These are phyloP conservation scores for Galendromus occidentalis DNA, from an alignment of 1,140 invertebrate genomes.

Conservation along the genomic window DNA sequence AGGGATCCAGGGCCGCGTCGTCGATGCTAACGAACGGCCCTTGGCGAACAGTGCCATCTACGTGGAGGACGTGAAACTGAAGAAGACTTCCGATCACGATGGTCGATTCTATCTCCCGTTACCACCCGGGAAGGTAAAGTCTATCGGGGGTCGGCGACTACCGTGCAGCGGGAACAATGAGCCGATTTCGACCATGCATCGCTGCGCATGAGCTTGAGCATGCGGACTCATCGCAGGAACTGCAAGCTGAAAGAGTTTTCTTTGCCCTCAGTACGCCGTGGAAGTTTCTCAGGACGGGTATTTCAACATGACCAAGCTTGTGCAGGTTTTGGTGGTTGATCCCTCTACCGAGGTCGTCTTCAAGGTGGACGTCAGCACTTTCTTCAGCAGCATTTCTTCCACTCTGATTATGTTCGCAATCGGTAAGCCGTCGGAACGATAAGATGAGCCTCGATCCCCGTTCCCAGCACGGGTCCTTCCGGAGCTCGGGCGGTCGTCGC, in stretches of 20 bases:
- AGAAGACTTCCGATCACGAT: not conserved
- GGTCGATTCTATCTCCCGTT: not conserved
- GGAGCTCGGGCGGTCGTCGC: no score
- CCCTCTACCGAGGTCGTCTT: not conserved
- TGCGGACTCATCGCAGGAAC: no score
- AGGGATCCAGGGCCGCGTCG: not conserved
- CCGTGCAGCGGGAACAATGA: no score
- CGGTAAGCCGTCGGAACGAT: not conserved
- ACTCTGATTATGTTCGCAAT: not conserved
- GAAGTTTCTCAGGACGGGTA: not conserved
- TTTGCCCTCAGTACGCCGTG: not conserved
- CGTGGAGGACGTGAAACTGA: not conserved
- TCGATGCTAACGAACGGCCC: not conserved
- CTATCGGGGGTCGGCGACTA: no score
- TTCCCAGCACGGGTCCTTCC: no score
- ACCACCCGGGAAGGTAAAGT: not conserved
- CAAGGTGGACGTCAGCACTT: not conserved
- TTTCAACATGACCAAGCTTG: conserved; percentile 5
- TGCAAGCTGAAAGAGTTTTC: no score
- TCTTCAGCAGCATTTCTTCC: not conserved
- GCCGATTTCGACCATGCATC: no score
- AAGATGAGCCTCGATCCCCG: no score
- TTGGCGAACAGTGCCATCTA: not conserved
- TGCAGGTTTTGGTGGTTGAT: not conserved
- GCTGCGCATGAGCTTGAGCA: no score